Conservation (phyloP, 2,113 vertebrate genomes). For the Mixornis gularis region DNA sequence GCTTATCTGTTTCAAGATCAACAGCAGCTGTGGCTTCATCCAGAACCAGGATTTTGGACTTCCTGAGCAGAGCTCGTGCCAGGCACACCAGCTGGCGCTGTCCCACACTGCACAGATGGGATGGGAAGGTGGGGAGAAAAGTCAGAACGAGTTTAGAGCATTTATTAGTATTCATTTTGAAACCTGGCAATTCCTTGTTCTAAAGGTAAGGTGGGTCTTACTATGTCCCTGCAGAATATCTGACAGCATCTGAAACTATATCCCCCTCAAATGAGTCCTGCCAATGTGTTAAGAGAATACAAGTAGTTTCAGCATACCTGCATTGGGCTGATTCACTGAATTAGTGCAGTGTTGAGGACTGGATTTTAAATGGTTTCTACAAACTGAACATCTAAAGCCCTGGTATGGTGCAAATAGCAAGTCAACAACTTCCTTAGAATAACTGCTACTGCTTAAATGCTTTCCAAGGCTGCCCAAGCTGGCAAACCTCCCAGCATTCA, state of each 20-base stretch:
- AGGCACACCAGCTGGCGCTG: conserved; percentile 93
- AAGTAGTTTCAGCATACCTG: background rate
- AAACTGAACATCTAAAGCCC: background rate
- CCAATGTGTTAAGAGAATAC: background rate
- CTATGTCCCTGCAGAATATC: background rate
- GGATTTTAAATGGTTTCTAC: background rate
- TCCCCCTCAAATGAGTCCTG: background rate
- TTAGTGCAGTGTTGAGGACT: background rate
- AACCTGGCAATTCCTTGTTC: background rate
- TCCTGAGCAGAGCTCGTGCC: conserved; percentile 90
- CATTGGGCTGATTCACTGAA: background rate
- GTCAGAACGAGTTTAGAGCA: background rate
- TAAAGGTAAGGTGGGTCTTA: background rate
- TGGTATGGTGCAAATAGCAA: background rate
- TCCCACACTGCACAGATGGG: conserved; percentile 74
- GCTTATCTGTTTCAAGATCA: conserved; percentile 90
- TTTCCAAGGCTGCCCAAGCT: background rate
- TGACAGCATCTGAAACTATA: background rate
- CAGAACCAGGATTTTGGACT: conserved; percentile 90
- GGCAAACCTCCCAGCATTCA: background rate
- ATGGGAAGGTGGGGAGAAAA: background rate
- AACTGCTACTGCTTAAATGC: background rate
- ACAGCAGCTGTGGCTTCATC: conserved; percentile 96
- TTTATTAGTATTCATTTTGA: background rate
- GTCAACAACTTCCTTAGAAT: background rate